Base-by-base conservation (phyloP, 2,797 vertebrate genomes). In the Phoebastria nigripes region DNA sequence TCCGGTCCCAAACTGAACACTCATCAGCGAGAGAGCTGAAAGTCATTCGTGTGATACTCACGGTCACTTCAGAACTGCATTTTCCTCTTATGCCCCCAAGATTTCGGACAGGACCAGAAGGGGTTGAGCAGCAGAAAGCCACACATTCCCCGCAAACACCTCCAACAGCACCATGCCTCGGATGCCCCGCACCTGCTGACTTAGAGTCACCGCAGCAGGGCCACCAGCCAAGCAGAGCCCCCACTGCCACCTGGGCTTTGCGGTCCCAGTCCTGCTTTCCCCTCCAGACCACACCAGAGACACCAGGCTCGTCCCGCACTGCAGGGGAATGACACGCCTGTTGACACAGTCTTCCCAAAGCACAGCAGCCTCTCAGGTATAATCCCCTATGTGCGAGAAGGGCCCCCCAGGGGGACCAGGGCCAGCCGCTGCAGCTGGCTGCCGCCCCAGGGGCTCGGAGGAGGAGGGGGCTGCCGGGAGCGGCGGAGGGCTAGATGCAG, bases 151-250 rank as follows among this genome's bases (percentile, higher is more conserved):
- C 44, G 9, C 29, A 52, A 70, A 66, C 35, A 76, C 5, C 5
- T 71, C 52, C 31, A 67, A 37, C 15, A 52, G 19, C 74, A 52
- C 14, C 0, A 0, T 35, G n/a, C 28, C 24, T 73, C 1, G 0
- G 28, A 47, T 3, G 17, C 6, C 13, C 24, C 0, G 0, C 10
- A 37, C 52, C 39, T 74, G 66, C 31, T 3, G 1, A n/a, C 37
- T 41, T 13, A 28, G 8, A 85, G 72, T 20, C 28, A 51, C 15
- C 0, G 0, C 3, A 8, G 58, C 0, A 3, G 8, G 19, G 12
- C 47, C 74, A 76, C 17, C 28, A 44, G 79, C 55, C 39, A 71
- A 59, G 15, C 11, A 74, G 18, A 69, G 24, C 7, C 25, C 25
- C 14, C 26, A 15, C 3, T 1, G 4, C 29, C 15, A 24, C 3